A percentile compares a stretch with the other conserved stretches of the same genome.
These are phyloP conservation scores for Mastomys natalensis DNA, from an alignment of 2,113 vertebrate species.

Conservation along the genomic window DNA sequence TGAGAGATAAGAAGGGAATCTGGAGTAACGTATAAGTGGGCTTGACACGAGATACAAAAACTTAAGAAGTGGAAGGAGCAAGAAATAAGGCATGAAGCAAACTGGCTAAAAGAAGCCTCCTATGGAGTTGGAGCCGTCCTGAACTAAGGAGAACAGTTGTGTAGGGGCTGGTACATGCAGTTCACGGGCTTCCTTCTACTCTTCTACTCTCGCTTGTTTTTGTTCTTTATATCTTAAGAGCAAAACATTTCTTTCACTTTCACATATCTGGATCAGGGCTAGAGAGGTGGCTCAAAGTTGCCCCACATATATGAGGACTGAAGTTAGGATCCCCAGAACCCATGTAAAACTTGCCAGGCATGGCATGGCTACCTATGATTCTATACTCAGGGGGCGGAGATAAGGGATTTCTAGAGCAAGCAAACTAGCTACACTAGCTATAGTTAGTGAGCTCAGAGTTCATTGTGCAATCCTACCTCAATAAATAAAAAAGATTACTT, in stretches of 20 bases:
- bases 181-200: not conserved
- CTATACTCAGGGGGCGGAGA: not conserved
- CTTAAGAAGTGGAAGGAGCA: not conserved
- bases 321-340: not conserved
- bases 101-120: not conserved
- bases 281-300: too few relatives aligned
- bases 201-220: fast-evolving
- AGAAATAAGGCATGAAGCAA: not conserved
- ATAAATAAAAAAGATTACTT: not conserved
- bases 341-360: not conserved
- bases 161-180: not conserved
- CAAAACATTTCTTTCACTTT: not conserved
- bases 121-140: not conserved
- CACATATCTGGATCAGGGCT: not conserved
- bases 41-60: not conserved
- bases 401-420: not conserved
- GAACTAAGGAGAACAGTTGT: not conserved
- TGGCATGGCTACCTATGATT: not conserved
- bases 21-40: not conserved
- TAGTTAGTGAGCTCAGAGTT: not conserved
- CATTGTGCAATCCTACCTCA: not conserved
- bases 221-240: not conserved
- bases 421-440: not conserved
- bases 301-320: not conserved
- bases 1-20: not conserved